Percentiles rank a stretch among this genome's conserved stretches.
Conservation (phyloP, 2,113 vertebrate genomes). For the Phainopepla nitens region DNA sequence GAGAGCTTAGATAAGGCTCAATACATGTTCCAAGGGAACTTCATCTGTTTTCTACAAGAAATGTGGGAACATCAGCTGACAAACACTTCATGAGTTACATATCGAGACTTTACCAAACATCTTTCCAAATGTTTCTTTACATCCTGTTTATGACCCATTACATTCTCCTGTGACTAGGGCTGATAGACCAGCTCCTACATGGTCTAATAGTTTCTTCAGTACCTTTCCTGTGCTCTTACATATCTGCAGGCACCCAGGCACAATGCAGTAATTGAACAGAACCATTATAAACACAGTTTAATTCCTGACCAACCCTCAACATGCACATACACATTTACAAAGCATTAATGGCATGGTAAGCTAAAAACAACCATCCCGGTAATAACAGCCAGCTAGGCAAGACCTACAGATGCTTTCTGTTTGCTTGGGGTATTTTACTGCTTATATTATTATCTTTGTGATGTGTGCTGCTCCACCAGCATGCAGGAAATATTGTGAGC, state of each 20-base stretch:
- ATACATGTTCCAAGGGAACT: background rate
- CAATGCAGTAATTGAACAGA: background rate
- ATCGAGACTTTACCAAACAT: background rate
- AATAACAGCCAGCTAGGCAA: conserved; percentile 27
- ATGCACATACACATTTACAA: background rate
- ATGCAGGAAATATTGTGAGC: conserved; percentile 40
- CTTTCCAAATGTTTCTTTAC: background rate
- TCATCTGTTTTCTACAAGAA: background rate
- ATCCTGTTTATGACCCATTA: background rate
- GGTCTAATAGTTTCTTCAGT: background rate
- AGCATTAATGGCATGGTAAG: background rate
- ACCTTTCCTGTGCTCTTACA: background rate
- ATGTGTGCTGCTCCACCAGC: conserved; percentile 1
- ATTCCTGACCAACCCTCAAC: conserved; percentile 2
- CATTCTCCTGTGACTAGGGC: background rate
- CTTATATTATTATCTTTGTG: conserved; percentile 46
- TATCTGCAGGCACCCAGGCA: background rate
- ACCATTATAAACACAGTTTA: background rate
- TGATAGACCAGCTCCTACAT: conserved; percentile 10
- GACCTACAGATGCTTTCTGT: conserved; percentile 65
- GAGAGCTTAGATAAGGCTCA: background rate
- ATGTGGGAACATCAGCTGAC: background rate
- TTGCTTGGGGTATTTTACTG: conserved; percentile 70
- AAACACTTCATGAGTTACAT: background rate
- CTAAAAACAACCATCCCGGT: background rate